Evolutionary conservation across 2,113 vertebrate genomes (phyloP).

Genomic region (Sigmodon hispidus): DNA sequence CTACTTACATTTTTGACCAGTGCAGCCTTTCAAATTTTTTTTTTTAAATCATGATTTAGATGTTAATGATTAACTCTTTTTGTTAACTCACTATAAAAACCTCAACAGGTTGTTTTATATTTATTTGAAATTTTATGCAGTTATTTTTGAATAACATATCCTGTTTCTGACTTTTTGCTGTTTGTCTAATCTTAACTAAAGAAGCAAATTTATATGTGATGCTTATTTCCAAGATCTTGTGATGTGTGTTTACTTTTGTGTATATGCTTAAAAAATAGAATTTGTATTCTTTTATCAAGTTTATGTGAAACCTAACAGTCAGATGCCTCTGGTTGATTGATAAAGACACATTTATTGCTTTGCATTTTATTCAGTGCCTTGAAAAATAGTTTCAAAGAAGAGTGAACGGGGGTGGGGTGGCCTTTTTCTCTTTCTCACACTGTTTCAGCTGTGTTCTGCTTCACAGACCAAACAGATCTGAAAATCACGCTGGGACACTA

Average conservation of each 20-base stretch:
- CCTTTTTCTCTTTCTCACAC: neutral
- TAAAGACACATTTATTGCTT: neutral
- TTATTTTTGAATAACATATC: neutral
- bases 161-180: neutral
- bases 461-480: neutral
- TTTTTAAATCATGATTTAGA: neutral
- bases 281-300: neutral
- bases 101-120: neutral
- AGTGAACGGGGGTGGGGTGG: neutral
- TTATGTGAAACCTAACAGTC: neutral
- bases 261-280: constrained; percentile 3
- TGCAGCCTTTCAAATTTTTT: neutral
- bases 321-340: neutral
- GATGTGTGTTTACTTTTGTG: neutral
- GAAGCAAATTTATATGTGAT: neutral
- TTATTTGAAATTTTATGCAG: neutral
- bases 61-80: constrained; percentile 7
- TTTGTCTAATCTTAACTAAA: neutral
- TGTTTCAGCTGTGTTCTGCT: neutral
- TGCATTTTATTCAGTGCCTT: neutral
- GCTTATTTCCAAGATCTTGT: neutral
- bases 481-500: neutral
- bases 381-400: neutral
- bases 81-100: constrained; percentile 17
- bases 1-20: constrained; percentile 14